Evolutionary conservation across 2,113 vertebrate species (phyloP), one percentile per base, ranked within the genome.

Genomic region (Chascanopsetta lugubris): DNA sequence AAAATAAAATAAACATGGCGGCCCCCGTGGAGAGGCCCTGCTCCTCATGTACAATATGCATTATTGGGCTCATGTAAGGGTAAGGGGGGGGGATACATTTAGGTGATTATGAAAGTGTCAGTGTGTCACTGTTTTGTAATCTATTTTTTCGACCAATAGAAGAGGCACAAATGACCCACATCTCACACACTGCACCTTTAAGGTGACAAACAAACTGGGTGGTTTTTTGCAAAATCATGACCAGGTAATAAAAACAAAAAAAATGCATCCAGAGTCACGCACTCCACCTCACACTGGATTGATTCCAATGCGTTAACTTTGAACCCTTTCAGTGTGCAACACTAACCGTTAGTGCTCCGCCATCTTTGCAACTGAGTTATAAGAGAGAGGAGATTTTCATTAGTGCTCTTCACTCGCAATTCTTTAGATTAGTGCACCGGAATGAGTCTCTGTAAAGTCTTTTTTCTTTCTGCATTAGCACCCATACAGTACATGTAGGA

Each of bases 351-450:
- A 63, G 54, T 24, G 48, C 56, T 66, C 38, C 20, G 17, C 51
- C 43, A 36, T n/a, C 20, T 79, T 50, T 72, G 69, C 46, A 68
- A 40, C 51, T 11, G 20, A 61, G 27, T 48, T 34, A 27, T 3
- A 32, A 17, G 22, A 11, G 34, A 45, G 15, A 47, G 20, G 65
- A 70, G 53, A 80, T 55, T 43, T 65, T 59, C 34, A 74, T 45
- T 48, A 60, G 76, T 73, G 54, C 75, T 58, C 8, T 21, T 47
- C 62, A 61, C 69, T 46, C 54, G 55, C 36, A 70, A 69, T 73
- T 72, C 75, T 68, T 84, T 26, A 79, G 76, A 62, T 80, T 80
- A 82, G 50, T 78, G 81, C 82, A 77, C 65, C 77, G 86, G 86
- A 82, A 74, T 24, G 50, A 63, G 56, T 68, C 36, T 57, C 22